A percentile compares a stretch with the other conserved stretches of the same genome.
phyloP scores from a whole-genome alignment of 2,797 vertebrate genomes.

The Parotocinclus haroldoi region DNA sequence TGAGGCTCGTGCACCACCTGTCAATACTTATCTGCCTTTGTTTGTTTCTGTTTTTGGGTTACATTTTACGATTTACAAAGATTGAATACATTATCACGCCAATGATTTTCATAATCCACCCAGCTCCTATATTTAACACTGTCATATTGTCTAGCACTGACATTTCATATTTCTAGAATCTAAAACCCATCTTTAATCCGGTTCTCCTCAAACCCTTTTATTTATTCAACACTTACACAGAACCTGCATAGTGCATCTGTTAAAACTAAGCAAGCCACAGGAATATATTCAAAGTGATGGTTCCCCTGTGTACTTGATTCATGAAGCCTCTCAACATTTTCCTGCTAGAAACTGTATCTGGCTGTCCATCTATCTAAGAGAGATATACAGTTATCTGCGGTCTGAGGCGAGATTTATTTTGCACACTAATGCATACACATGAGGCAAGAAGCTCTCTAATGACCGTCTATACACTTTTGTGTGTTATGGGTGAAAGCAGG shows the following conservation, averaged over 20 bases:
- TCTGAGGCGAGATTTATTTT: slow-evolving; percentile 48
- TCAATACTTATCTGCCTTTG: slow-evolving; percentile 10
- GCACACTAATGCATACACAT: slow-evolving; percentile 44
- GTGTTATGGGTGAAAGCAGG: slow-evolving; percentile 35
- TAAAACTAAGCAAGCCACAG: slow-evolving; percentile 65
- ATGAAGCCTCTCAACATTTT: slow-evolving; percentile 52
- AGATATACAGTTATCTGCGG: slow-evolving; percentile 53
- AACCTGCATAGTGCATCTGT: slow-evolving; percentile 66
- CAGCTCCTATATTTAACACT: slow-evolving; percentile 68
- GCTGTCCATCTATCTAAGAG: slow-evolving; percentile 55
- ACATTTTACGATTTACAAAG: slow-evolving; percentile 30
- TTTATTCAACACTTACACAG: slow-evolving; percentile 60
- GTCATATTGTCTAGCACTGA: slow-evolving; percentile 75
- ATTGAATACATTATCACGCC: slow-evolving; percentile 65
- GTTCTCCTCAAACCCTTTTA: slow-evolving; percentile 33
- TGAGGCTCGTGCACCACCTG: slow-evolving; percentile 5
- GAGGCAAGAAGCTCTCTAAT: slow-evolving; percentile 37
- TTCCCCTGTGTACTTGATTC: slow-evolving; percentile 68
- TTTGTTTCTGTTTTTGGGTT: slow-evolving; percentile 19
- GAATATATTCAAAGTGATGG: slow-evolving; percentile 63
- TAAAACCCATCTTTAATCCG: slow-evolving; percentile 61
- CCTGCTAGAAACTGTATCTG: slow-evolving; percentile 41
- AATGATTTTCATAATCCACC: slow-evolving; percentile 72
- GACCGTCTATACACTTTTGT: slow-evolving; percentile 41
- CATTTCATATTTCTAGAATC: slow-evolving; percentile 69